Evolutionary conservation across 2,113 vertebrate species (phyloP), one percentile per base, ranked within the genome.

Genomic region (Solea solea): DNA sequence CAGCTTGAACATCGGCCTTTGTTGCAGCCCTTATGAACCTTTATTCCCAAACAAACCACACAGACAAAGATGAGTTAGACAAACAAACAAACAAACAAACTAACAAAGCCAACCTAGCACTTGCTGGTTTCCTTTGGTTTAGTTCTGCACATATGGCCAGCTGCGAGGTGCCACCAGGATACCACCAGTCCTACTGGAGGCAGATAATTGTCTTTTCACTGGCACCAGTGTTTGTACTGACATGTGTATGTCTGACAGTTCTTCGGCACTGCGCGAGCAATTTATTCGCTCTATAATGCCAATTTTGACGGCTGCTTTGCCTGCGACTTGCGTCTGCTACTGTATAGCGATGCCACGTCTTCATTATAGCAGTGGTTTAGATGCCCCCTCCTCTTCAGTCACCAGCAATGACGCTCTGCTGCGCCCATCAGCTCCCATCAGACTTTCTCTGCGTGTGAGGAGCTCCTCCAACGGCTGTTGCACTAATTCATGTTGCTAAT

Each of bases 401-500:
- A 83, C 75, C 81, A 83, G 83, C 45, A 21, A 64, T 10, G 49
- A 82, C 10, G 76, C 86, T 87, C 81, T 41, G 75, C 79, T 88
- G 90, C 51, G 80, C 85, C 82, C 88, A 85, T 90, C 85, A 88
- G 74, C 77, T 84, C 83, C 85, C 87, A 82, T 84, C 84, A 82
- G 84, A 78, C 64, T 58, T 60, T 78, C 83, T 80, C 80, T 72
- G 74, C 58, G 13, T 83, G 81, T 62, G 72, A 83, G 77, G 52
- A 9, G 65, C 81, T 88, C 72, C 71, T 77, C 82, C 79, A 68
- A 81, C 84, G 83, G 83, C 87, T 85, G 82, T 74, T 76, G 51
- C 84, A 61, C 83, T 85, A 84, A 89, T 85, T 86, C 90, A 77
- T 78, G 83, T 82, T 72, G 80, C 90, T 92, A 90, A 92, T 92